Conservation (phyloP, 2,888 invertebrate species). For the Aelia acuminata region DNA sequence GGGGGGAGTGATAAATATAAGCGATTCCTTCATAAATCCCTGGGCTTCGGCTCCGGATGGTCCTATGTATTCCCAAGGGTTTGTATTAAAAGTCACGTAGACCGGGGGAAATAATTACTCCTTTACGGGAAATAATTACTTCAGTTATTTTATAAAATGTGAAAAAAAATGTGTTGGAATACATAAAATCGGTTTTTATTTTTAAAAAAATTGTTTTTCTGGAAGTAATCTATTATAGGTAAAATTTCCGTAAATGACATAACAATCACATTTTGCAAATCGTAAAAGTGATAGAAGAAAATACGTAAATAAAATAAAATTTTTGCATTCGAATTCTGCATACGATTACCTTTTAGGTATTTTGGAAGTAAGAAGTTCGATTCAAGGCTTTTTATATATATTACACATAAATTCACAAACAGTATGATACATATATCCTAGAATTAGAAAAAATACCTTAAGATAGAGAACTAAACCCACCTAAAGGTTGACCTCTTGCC, state of each 20-base stretch:
- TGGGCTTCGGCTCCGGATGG: neutral
- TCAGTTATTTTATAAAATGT: neutral
- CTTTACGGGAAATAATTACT: neutral
- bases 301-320: no score
- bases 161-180: no score
- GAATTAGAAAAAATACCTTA: neutral
- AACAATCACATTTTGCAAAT: no score
- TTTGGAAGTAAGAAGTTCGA: no score
- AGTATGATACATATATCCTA: neutral
- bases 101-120: neutral
- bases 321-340: no score
- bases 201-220: no score
- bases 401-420: no score
- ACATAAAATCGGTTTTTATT: neutral
- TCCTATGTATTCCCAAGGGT: conserved; percentile 33
- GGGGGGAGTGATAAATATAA: conserved; percentile 18
- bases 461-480: neutral
- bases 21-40: conserved; percentile 46
- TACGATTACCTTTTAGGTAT: no score
- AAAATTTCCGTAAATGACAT: no score
- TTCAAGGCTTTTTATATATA: no score
- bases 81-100: conserved; percentile 53
- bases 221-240: no score
- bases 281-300: no score
- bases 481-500: neutral